phyloP scores from a whole-genome alignment of 2,113 vertebrate species.

The Tympanuchus pallidicinctus region DNA sequence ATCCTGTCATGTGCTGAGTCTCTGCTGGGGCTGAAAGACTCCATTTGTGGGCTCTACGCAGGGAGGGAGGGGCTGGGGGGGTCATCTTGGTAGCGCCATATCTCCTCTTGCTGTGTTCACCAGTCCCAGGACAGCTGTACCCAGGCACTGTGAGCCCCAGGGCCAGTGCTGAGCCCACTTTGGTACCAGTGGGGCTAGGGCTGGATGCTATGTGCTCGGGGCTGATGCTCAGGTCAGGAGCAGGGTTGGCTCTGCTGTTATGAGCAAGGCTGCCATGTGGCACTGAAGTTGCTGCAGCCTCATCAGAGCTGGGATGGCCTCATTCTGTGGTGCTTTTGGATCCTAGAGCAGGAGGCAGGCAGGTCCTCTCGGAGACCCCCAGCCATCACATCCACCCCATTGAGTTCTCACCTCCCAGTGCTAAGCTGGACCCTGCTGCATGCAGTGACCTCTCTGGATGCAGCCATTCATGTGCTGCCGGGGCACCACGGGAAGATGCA shows the following conservation, averaged over 20 bases:
- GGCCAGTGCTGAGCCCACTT: not conserved
- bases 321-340: fast-evolving
- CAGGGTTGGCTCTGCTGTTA: not conserved
- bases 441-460: fast-evolving
- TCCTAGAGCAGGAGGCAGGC: not conserved
- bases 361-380: not conserved
- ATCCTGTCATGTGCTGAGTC: not conserved
- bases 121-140: not conserved
- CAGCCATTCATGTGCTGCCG: not conserved
- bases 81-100: not conserved
- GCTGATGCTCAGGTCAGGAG: fast-evolving
- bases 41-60: not conserved
- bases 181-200: not conserved
- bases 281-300: not conserved
- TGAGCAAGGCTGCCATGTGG: not conserved
- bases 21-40: fast-evolving
- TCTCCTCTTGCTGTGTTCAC: fast-evolving
- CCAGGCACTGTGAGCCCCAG: not conserved
- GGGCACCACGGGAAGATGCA: not conserved
- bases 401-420: not conserved
- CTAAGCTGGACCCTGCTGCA: fast-evolving
- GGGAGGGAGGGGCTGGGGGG: not conserved
- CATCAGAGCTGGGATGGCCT: not conserved
- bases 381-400: fast-evolving
- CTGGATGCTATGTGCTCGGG: not conserved